phyloP scores from a whole-genome alignment of 2,113 vertebrate genomes.

The Cephalopterus ornatus region DNA sequence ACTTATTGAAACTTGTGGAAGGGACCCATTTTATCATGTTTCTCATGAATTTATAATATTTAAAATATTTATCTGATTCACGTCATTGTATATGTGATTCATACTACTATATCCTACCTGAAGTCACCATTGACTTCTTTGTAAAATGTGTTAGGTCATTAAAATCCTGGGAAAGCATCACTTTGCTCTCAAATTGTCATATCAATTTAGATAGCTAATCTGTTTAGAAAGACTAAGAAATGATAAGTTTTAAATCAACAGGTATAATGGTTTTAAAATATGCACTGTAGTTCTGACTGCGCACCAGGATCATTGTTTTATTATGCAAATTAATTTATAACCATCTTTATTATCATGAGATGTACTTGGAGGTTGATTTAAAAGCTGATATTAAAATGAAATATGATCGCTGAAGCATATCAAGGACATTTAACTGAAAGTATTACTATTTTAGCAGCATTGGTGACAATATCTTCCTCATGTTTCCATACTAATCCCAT shows the following conservation, averaged over 20 bases:
- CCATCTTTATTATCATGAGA: conserved; percentile 33
- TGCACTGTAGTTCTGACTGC: not conserved
- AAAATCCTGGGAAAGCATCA: not conserved
- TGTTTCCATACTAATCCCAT: conserved; percentile 29
- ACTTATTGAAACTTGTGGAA: not conserved
- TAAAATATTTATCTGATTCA: not conserved
- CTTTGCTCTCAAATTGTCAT: not conserved
- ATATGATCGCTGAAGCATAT: conserved; percentile 29
- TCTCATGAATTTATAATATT: not conserved
- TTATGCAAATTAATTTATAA: conserved; percentile 60
- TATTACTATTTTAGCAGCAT: not conserved
- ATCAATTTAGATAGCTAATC: not conserved
- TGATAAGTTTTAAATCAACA: not conserved
- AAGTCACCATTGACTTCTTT: not conserved
- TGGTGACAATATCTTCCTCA: not conserved
- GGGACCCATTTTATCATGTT: no score
- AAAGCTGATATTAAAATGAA: conserved; percentile 54
- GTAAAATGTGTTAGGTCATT: not conserved
- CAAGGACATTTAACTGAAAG: conserved; percentile 32
- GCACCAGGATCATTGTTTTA: conserved; percentile 41
- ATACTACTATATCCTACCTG: not conserved
- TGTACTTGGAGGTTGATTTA: conserved; percentile 41
- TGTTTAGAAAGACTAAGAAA: not conserved
- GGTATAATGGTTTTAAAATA: conserved; percentile 26
- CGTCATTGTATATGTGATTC: not conserved